A percentile compares a stretch with the other conserved stretches of the same genome.
phyloP scores from a whole-genome alignment of 1,140 invertebrate genomes.

The Lethocerus indicus region DNA sequence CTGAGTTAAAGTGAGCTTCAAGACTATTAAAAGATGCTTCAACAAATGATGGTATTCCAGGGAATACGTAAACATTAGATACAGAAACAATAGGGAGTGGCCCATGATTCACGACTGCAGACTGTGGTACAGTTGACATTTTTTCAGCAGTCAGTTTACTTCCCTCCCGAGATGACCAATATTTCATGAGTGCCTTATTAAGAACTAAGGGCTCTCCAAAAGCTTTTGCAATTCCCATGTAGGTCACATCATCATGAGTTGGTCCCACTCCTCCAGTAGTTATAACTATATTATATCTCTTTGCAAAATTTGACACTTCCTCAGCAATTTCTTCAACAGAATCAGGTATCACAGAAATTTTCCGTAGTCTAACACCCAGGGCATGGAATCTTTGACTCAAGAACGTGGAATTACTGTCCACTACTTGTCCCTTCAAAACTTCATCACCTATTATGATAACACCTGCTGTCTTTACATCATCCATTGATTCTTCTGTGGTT shows the following conservation, averaged over 20 bases:
- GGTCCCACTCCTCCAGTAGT: conserved; percentile 64
- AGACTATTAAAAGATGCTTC: conserved; percentile 34
- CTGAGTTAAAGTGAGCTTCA: conserved; percentile 18
- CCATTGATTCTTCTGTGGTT: too few relatives aligned
- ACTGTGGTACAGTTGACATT: conserved; percentile 14
- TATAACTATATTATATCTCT: conserved; percentile 42
- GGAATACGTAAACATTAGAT: conserved; percentile 59
- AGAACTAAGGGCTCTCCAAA: conserved; percentile 39
- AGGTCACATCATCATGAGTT: conserved; percentile 74
- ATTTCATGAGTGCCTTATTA: conserved; percentile 37
- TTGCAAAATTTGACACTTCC: conserved; percentile 48
- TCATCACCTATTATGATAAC: conserved; percentile 65
- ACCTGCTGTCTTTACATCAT: conserved; percentile 24
- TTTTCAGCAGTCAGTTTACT: conserved; percentile 4
- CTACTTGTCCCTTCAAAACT: conserved; percentile 62
- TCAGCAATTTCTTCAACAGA: conserved; percentile 45
- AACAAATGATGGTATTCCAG: conserved; percentile 53
- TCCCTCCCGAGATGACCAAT: conserved; percentile 29
- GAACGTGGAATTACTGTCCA: conserved; percentile 57
- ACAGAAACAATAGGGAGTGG: conserved; percentile 46
- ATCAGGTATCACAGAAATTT: conserved; percentile 57
- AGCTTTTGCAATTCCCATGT: conserved; percentile 55
- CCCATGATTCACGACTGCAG: conserved; percentile 12
- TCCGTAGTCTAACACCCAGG: conserved; percentile 44
- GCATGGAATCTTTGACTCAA: conserved; percentile 43